Evolutionary conservation across 2,797 vertebrate genomes (phyloP).

Genomic region (Alca torda): DNA sequence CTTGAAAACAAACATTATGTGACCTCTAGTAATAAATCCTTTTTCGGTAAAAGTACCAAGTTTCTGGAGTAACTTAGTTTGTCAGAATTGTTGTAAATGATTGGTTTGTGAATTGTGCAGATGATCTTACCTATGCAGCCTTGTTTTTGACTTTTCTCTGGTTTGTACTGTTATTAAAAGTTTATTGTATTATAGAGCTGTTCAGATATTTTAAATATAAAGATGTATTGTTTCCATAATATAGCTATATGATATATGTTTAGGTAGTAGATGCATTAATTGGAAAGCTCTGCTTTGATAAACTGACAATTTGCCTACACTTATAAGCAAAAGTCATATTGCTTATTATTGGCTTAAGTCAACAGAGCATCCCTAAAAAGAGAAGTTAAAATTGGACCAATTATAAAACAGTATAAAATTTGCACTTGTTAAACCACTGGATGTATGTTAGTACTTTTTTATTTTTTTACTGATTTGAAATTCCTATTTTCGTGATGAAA

Average conservation of each 20-base stretch:
- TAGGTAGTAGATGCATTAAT: slow-evolving; percentile 88
- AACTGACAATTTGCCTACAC: slow-evolving; percentile 82
- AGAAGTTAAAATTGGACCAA: slow-evolving; percentile 83
- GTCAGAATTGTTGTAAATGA: slow-evolving; percentile 76
- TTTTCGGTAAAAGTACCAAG: slow-evolving; percentile 81
- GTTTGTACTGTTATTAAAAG: slow-evolving; percentile 89
- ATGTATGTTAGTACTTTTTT: slow-evolving; percentile 79
- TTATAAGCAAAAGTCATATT: slow-evolving; percentile 69
- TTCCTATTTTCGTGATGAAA: slow-evolving; percentile 82
- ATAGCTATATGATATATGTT: slow-evolving; percentile 87
- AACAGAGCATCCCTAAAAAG: slow-evolving; percentile 76
- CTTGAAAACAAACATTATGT: slow-evolving; percentile 72
- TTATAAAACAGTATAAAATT: slow-evolving; percentile 80
- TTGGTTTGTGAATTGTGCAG: slow-evolving; percentile 85
- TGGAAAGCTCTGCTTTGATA: slow-evolving; percentile 89
- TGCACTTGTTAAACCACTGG: slow-evolving; percentile 85
- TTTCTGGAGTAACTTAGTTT: slow-evolving; percentile 79
- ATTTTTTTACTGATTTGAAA: slow-evolving; percentile 64
- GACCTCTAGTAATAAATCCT: slow-evolving; percentile 71
- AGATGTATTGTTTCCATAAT: slow-evolving; percentile 87
- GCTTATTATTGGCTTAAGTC: slow-evolving; percentile 72
- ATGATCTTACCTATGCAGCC: slow-evolving; percentile 92
- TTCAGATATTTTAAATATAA: slow-evolving; percentile 90
- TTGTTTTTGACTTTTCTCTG: slow-evolving; percentile 86
- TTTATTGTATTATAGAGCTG: slow-evolving; percentile 95